Base-by-base conservation (phyloP, 2,888 invertebrate species). In the Dynastes grantii region DNA sequence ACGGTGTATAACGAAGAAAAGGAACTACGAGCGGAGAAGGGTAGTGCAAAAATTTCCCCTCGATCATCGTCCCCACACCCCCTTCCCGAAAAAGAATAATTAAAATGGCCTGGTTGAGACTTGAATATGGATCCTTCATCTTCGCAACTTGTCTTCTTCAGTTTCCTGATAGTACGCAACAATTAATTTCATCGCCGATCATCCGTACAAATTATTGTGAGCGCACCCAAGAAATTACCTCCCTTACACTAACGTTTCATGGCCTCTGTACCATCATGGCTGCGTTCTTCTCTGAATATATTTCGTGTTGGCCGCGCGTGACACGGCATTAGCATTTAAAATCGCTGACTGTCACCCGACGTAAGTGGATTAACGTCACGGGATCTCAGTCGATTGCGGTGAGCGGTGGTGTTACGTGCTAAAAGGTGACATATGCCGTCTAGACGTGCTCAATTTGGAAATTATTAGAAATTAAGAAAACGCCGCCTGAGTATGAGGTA, bases 91-190 rank as follows among this genome's bases (percentile, higher is more conserved):
- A 71, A 77, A 71, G 80, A 82, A 82, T 82, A 82, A 83, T 82
- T 82, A 82, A 82, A 83, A 81, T 81, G 79, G 79, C 79, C 78
- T 78, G 76, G 65, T 40, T 22, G 71, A 78, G 81, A 80, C 82
- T 71, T 79, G 81, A 81, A 81, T 37, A 37, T 80, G 81, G 80
- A 79, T 71, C 78, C 78, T 77, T 77, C 76, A 77, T 75, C 65
- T 65, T 77, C 68, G 58, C 67, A 67, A 49, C 67, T 67, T 67
- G 63, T 64, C 63, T 29, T 29, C 64, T 58, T 64, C 37, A 32
- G 32, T n/a, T 40, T 40, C 45, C 6, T 5, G 65, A 40, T 13
- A 16, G 27, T 67, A 45, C 22, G 45, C 27, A 49, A 22, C 67
- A 67, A 67, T 67, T 67, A 67, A 67, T 67, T 67, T 67, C 67